Base-by-base conservation (phyloP, 2,888 invertebrate species). In the Aphodius sticticus region DNA sequence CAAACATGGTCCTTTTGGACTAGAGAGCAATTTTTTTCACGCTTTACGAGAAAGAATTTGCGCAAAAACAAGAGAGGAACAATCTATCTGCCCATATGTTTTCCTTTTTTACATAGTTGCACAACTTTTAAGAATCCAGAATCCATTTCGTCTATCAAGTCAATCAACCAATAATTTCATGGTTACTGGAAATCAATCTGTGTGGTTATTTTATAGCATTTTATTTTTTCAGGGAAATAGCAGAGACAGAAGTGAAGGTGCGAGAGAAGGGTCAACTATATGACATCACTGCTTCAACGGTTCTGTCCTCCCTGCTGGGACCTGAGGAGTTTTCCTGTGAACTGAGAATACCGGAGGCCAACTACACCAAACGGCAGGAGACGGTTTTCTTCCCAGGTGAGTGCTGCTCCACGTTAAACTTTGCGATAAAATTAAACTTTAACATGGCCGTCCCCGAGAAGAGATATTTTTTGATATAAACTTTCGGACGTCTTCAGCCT, bases 301-400 rank as follows among this genome's bases (percentile, higher is more conserved):
- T 92, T 76, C 91, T 92, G 83, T 91, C 92, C 80, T 91, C 92
- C 82, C 87, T 91, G 26, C 89, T 88, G 75, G 91, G 92, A 14
- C 91, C 91, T 78, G 92, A 92, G 84, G 91, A 92, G 87, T 93
- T 94, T 87, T 90, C 91, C 75, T 94, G 94, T 86, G 90, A 92
- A 83, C 88, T 94, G 79, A 91, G 90, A 84, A 90, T 94, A 81
- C 92, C 92, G 0, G 90, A 91, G 83, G 92, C 93, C 76, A 93
- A 93, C 87, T 94, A 93, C 86, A 92, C 92, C 14, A 91, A 90
- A 72, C 91, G 90, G 83, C 91, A 91, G 84, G 92, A 92, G 83
- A 92, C 92, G 77, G 88, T 92, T 72, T 94, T 93, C 87, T 91
- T 92, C 85, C 89, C 89, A 83, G 89, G 89, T 89, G 84, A 87